Conservation (phyloP, 2,113 vertebrate genomes). For the Caloenas nicobarica region DNA sequence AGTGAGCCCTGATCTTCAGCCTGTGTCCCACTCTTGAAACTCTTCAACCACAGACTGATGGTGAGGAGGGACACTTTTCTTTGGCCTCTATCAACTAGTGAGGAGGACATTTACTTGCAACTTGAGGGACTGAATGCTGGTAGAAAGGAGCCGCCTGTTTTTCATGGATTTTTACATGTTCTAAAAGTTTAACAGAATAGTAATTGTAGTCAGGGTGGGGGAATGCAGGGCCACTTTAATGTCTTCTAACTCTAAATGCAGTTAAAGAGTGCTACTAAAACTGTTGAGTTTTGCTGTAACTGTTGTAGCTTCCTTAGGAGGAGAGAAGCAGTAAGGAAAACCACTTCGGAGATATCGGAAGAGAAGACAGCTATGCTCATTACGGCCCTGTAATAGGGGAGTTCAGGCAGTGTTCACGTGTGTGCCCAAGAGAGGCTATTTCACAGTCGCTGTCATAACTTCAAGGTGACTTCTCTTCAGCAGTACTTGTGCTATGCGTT, state of each 20-base stretch:
- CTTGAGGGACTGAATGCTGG: not conserved
- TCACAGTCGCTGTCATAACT: not conserved
- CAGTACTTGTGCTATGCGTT: not conserved
- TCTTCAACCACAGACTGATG: not conserved
- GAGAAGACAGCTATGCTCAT: not conserved
- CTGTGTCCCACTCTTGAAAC: rapidly evolving
- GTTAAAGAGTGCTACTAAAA: not conserved
- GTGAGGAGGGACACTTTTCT: not conserved
- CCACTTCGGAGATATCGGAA: not conserved
- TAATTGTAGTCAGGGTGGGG: rapidly evolving
- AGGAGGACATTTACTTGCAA: not conserved
- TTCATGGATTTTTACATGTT: not conserved
- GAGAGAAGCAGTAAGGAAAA: not conserved
- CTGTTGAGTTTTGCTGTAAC: not conserved
- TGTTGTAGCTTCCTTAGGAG: not conserved
- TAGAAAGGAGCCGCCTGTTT: not conserved
- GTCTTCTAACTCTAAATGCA: not conserved
- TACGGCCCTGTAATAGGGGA: not conserved
- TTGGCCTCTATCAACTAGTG: not conserved
- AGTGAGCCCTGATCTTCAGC: not conserved
- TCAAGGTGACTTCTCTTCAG: not conserved
- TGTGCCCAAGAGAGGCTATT: not conserved
- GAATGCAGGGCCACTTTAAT: not conserved
- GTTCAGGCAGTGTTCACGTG: not conserved
- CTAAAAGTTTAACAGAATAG: not conserved